Conservation (phyloP, 1,140 invertebrate genomes). For the Euwallacea similis region DNA sequence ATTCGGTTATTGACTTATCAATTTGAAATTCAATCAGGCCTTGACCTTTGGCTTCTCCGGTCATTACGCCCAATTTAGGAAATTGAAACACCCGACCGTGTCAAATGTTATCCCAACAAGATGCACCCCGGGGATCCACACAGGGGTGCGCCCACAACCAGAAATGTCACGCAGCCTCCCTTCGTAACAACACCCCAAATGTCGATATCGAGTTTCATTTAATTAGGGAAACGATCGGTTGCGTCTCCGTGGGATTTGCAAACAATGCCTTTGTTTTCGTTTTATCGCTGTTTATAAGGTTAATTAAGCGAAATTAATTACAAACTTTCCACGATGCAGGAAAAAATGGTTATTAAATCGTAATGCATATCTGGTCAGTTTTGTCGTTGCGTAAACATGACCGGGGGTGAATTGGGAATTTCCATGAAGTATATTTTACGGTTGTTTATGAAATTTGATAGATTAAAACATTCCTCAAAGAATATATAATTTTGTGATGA, state of each 20-base stretch:
- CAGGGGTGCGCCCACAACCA: background rate
- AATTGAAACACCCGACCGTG: background rate
- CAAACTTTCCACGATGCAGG: background rate
- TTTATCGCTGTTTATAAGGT: slow-evolving; percentile 2
- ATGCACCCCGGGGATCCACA: background rate
- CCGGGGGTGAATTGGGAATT: too few relatives aligned
- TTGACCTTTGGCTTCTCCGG: too few relatives aligned
- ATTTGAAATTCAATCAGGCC: too few relatives aligned
- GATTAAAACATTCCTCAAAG: too few relatives aligned
- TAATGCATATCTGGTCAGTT: background rate
- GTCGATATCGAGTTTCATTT: slow-evolving; percentile 18
- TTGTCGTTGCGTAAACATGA: too few relatives aligned
- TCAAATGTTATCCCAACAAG: too few relatives aligned
- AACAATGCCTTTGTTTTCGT: slow-evolving; percentile 23
- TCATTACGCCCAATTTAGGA: background rate
- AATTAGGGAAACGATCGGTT: slow-evolving; percentile 17
- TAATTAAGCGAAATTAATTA: slow-evolving; percentile 8
- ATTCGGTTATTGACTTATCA: too few relatives aligned
- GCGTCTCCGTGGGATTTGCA: slow-evolving; percentile 20
- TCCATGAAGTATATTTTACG: too few relatives aligned
- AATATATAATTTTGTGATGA: too few relatives aligned
- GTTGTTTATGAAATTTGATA: too few relatives aligned
- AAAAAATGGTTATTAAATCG: background rate
- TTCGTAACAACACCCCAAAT: slow-evolving; percentile 7
- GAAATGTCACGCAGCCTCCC: slow-evolving; percentile 20